These are phyloP conservation scores for Rutpela maculata DNA, from an alignment of 2,888 invertebrate genomes.

Conservation along the genomic window DNA sequence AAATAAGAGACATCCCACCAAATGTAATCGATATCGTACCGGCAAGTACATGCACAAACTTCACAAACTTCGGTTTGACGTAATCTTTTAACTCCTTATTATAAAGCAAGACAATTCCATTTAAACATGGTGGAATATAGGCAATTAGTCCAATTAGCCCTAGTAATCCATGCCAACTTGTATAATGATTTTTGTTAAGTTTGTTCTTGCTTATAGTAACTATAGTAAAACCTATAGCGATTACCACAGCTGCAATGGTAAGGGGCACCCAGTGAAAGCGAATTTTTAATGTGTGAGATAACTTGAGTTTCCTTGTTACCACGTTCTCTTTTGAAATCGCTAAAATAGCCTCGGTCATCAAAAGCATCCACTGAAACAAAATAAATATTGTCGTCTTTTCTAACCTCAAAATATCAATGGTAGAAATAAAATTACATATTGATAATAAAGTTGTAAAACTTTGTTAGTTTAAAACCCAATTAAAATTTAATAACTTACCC, in stretches of 20 bases:
- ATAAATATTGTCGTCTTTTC: constrained; percentile 26
- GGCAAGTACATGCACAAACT: constrained; percentile 61
- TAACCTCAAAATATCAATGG: constrained; percentile 11
- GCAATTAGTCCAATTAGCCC: constrained; percentile 66
- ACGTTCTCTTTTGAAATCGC: constrained; percentile 67
- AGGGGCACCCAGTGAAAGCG: constrained; percentile 68
- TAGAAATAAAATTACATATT: neutral
- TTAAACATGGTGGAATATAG: constrained; percentile 62
- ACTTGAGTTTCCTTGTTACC: constrained; percentile 59
- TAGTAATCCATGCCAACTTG: constrained; percentile 68
- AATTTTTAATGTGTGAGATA: constrained; percentile 60
- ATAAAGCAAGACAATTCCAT: constrained; percentile 67
- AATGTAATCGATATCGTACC: constrained; percentile 60
- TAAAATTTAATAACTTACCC: constrained; percentile 57
- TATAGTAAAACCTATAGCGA: constrained; percentile 64
- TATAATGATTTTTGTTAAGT: constrained; percentile 67
- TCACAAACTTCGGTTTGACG: constrained; percentile 59
- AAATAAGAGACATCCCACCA: constrained; percentile 61
- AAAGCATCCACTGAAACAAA: constrained; percentile 69
- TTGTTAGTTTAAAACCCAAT: neutral
- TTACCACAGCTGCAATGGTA: constrained; percentile 60
- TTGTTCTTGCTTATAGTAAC: constrained; percentile 66
- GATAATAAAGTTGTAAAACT: constrained; percentile 4
- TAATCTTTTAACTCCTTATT: constrained; percentile 61
- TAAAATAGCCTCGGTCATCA: constrained; percentile 70